Evolutionary conservation across 2,113 vertebrate genomes (phyloP).

Genomic region (Phalacrocorax carbo): DNA sequence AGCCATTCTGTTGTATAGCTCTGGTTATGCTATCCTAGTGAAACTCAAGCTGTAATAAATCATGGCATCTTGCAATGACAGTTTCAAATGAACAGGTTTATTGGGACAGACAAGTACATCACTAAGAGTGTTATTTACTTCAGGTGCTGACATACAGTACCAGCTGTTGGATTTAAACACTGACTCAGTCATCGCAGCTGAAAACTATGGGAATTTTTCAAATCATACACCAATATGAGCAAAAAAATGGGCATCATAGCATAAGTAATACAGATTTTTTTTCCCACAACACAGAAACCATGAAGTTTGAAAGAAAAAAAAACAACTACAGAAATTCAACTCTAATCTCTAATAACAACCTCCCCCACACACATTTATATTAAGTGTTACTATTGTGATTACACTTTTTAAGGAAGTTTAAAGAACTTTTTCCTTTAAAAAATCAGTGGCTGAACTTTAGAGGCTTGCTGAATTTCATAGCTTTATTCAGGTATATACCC

Average conservation of each 20-base stretch:
- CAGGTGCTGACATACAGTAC: conserved; percentile 62
- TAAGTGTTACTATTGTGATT: not conserved
- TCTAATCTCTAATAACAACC: not conserved
- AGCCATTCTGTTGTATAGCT: not conserved
- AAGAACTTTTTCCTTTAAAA: not conserved
- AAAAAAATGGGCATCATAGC: not conserved
- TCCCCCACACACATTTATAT: not conserved
- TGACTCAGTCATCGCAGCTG: conserved; percentile 36
- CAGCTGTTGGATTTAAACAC: conserved; percentile 68
- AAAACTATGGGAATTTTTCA: conserved; percentile 58
- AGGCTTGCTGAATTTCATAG: not conserved
- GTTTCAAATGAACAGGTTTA: conserved; percentile 70
- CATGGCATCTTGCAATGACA: conserved; percentile 67
- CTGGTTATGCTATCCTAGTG: conserved; percentile 3
- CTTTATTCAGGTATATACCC: not conserved
- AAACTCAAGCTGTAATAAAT: conserved; percentile 68
- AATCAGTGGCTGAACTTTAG: not conserved
- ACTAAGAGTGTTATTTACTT: conserved; percentile 68
- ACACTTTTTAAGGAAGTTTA: not conserved
- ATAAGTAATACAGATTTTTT: not conserved
- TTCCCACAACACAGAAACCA: not conserved
- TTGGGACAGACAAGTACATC: conserved; percentile 74
- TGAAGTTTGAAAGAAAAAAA: not conserved
- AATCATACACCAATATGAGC: not conserved
- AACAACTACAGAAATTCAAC: not conserved